Evolutionary conservation across 2,113 vertebrate genomes (phyloP).

Genomic region (Rhabdornis inornatus): DNA sequence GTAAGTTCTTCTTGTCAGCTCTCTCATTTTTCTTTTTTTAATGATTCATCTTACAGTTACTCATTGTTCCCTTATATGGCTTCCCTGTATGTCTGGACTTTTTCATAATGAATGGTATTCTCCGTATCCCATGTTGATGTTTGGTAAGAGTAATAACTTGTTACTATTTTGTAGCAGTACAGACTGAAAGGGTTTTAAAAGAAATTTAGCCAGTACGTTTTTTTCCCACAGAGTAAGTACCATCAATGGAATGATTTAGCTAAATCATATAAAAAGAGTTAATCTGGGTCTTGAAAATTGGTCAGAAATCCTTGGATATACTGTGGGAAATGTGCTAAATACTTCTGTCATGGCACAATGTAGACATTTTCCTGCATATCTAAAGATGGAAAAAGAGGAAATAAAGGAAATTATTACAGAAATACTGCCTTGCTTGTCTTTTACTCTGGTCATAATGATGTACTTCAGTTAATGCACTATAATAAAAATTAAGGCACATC

Average conservation of each 20-base stretch:
- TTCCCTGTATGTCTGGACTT: background rate
- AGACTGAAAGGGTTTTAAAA: background rate
- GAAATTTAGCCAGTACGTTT: background rate
- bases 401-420: background rate
- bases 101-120: background rate
- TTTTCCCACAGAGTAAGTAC: background rate
- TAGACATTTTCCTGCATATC: background rate
- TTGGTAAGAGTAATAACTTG: background rate
- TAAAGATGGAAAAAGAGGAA: background rate
- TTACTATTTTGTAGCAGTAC: background rate
- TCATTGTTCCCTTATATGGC: background rate
- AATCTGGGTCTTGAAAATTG: background rate
- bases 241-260: background rate
- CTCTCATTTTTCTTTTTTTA: background rate
- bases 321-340: background rate
- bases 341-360: background rate
- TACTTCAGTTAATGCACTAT: background rate
- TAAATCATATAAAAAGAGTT: background rate
- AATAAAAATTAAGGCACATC: background rate
- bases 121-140: background rate
- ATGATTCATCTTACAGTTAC: background rate
- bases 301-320: background rate
- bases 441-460: background rate
- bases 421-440: background rate
- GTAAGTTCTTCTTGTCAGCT: constrained; percentile 1